phyloP scores from a whole-genome alignment of 2,888 invertebrate genomes.

The Nemoura dubitans region DNA sequence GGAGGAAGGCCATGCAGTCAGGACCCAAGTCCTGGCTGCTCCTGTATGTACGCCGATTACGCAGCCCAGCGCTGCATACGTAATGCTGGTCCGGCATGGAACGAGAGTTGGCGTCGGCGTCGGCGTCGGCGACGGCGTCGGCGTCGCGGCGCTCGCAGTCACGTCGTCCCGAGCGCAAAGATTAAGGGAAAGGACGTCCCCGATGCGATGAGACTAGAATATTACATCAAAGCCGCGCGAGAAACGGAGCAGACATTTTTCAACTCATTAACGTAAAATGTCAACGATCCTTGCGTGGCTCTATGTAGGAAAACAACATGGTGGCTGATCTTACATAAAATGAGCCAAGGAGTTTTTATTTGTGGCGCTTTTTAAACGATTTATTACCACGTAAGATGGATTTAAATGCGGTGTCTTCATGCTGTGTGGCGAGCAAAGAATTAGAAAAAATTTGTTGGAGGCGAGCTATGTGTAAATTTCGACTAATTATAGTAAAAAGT shows the following conservation, averaged over 20 bases:
- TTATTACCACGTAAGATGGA: neutral
- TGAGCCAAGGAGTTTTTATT: neutral
- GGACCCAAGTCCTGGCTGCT: neutral
- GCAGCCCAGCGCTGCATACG: slow-evolving; percentile 2
- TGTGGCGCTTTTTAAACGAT: neutral
- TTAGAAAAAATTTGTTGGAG: neutral
- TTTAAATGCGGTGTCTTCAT: neutral
- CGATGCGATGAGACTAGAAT: slow-evolving; percentile 45
- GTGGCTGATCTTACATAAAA: neutral
- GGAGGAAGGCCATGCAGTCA: neutral
- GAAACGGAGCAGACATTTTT: slow-evolving; percentile 33
- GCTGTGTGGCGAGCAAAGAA: neutral
- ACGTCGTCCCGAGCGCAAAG: slow-evolving; percentile 40
- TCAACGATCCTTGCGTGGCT: slow-evolving; percentile 10
- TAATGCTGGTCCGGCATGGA: neutral
- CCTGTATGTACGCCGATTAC: slow-evolving; percentile 27
- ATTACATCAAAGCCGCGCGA: slow-evolving; percentile 38
- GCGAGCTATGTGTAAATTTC: neutral
- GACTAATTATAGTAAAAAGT: neutral
- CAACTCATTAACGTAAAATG: slow-evolving; percentile 32
- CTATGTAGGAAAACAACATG: neutral
- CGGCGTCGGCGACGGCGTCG: neutral
- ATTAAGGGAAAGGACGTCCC: slow-evolving; percentile 46
- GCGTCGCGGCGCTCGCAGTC: slow-evolving; percentile 5
- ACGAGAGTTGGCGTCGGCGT: neutral